phyloP scores from a whole-genome alignment of 2,797 vertebrate genomes.

The Acipenser transmontanus region DNA sequence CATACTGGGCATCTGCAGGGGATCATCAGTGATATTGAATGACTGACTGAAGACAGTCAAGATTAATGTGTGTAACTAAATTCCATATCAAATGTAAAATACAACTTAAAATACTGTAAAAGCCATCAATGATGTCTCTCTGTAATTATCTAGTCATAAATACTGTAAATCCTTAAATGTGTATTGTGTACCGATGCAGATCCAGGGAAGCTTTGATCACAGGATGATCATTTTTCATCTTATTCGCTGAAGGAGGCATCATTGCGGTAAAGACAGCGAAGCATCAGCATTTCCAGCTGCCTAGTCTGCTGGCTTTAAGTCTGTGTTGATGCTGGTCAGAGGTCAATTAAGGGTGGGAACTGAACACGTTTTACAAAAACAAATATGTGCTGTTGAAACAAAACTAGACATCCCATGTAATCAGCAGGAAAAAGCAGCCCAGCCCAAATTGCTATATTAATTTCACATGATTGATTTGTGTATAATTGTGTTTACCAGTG shows the following conservation, averaged over 20 bases:
- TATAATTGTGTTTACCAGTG: conserved; percentile 48
- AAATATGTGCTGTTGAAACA: conserved; percentile 35
- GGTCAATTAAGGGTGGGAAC: conserved; percentile 16
- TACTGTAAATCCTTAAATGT: no score
- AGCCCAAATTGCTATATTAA: conserved; percentile 44
- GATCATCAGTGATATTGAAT: no score
- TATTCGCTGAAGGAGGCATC: neutral
- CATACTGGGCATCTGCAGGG: no score
- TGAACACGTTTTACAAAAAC: conserved; percentile 15
- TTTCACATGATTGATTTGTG: conserved; percentile 53
- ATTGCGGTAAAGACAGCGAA: neutral
- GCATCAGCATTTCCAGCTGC: neutral
- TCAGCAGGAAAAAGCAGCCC: conserved; percentile 33
- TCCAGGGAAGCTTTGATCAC: no score
- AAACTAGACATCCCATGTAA: conserved; percentile 25
- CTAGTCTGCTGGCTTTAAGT: neutral
- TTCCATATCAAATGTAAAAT: no score
- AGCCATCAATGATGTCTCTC: no score
- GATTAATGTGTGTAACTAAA: no score
- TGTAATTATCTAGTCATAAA: no score
- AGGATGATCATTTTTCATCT: neutral
- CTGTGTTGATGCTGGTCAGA: conserved; percentile 4
- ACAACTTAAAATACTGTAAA: no score
- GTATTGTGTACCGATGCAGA: no score
- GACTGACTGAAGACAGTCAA: no score